A percentile compares a stretch with the other conserved stretches of the same genome.
Evolutionary conservation across 2,888 invertebrate genomes (phyloP).

Genomic region (Drosophila algonquin): DNA sequence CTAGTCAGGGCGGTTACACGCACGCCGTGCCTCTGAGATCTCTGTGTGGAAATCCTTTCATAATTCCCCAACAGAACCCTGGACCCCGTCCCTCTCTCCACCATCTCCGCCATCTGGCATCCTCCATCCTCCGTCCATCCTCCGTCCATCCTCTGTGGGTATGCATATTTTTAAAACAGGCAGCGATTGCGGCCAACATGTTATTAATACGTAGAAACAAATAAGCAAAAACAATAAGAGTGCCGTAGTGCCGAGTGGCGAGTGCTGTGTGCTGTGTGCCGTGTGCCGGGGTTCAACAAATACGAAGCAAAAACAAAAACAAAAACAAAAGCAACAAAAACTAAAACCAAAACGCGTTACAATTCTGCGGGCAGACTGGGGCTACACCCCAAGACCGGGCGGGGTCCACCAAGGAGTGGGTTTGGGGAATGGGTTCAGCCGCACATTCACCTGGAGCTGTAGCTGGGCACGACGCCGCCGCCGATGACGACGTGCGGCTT

Average conservation of each 20-base stretch:
- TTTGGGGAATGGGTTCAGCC: slow-evolving; percentile 42
- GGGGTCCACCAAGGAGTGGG: slow-evolving; percentile 15
- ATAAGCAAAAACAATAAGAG: slow-evolving; percentile 80
- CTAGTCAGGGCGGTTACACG: slow-evolving; percentile 60
- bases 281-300: slow-evolving; percentile 45
- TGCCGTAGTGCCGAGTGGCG: slow-evolving; percentile 51
- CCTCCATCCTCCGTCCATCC: background rate
- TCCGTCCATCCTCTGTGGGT: slow-evolving; percentile 18
- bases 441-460: slow-evolving; percentile 75
- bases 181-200: slow-evolving; percentile 74
- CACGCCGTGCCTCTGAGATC: slow-evolving; percentile 61
- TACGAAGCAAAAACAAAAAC: slow-evolving; percentile 28
- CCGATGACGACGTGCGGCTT: slow-evolving; percentile 59
- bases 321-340: slow-evolving; percentile 26
- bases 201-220: slow-evolving; percentile 80
- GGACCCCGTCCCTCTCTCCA: background rate
- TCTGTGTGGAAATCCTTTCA: slow-evolving; percentile 65
- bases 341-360: slow-evolving; percentile 66
- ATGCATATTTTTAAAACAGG: slow-evolving; percentile 76
- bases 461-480: slow-evolving; percentile 56
- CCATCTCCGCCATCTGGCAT: background rate
- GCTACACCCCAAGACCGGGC: slow-evolving; percentile 65
- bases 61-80: slow-evolving; percentile 44
- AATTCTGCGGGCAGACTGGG: slow-evolving; percentile 68
- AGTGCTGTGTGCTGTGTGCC: slow-evolving; percentile 50